Base-by-base conservation (phyloP, 1,140 invertebrate species). In the Carcinoscorpius rotundicauda region DNA sequence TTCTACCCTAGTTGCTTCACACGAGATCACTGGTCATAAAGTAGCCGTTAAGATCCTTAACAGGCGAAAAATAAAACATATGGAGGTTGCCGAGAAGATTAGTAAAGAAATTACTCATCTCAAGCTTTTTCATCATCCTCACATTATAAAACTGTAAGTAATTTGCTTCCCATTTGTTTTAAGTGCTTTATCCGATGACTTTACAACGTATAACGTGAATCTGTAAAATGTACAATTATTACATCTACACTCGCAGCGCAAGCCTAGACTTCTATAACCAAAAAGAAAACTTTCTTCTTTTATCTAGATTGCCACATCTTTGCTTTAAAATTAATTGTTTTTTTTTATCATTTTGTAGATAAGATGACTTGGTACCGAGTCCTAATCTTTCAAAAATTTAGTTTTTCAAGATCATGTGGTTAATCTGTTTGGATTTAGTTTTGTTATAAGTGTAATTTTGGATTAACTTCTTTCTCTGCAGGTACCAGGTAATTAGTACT, bases 21-120 rank as follows among this genome's bases (percentile, higher is more conserved):
- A 99, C 81, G 91, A 97, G 71, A 78, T 97, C 50, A 99, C 97
- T 5, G 92, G 91, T 66, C 94, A 98, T 75, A 98, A 98, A 81
- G 97, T 99, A 53, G 97, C 97, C 49, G 91, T 99, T 0, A 99
- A 99, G 79, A 99, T 99, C 69, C 78, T 99, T 49, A 99, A 99
- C 77, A 82, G 97, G 49, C 92, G 98, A 73, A 98, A 98, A 78
- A 99, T 99, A 53, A 99, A 99, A 78, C 96, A 90, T 74, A 80
- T 99, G 3, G 97, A 99, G 86, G 97, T 99, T 3, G 97, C 99
- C 57, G 93, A 94, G 3, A 99, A 99, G 81, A 99, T 99, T 70
- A 82, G 94, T 60, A 81, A 97, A 64, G 97, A 99, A 80, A 99
- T 99, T 74, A 96, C 99, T 77, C 99, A 99, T 81, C 82, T 99